Evolutionary conservation across 2,888 invertebrate species (phyloP), one percentile per base, ranked within the genome.

Genomic region (Ectemnius continuus): DNA sequence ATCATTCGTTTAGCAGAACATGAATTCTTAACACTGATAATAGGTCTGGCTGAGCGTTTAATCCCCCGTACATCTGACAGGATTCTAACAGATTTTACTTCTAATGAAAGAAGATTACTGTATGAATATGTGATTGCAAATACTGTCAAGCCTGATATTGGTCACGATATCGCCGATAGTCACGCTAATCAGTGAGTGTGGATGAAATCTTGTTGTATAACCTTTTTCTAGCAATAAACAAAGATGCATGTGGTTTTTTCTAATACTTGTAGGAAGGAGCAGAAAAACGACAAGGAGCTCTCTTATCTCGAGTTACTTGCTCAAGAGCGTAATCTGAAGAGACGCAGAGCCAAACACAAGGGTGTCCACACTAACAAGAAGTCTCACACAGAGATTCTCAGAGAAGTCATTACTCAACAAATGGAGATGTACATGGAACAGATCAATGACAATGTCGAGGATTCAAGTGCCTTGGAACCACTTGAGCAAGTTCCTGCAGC

Each of bases 41-140:
- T 86, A 91, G 91, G 91, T 84, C 75, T 70, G 73, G 84, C 80
- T 71, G 86, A 88, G 74, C 87, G 87, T 78, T 87, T 90, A 80
- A 85, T 91, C 81, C 91, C 91, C 69, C 87, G 88, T 79, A 91
- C 91, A 62, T 90, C 90, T 47, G 86, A 91, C 79, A 90, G 91
- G 73, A 85, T 90, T 71, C 76, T 87, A 61, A 84, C 88, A 77
- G 90, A 91, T 80, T 91, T 91, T 67, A 91, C 91, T 18, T 73
- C 79, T 8, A 91, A 91, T 48, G 91, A 91, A 73, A 88, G 89
- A 58, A 87, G 79, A 77, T 84, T 82, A 47, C 73, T 91, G 47
- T 91, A 91, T 75, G 89, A 91, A 18, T 89, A 90, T 76, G 88
- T 86, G 8, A 80, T 91, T 59, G 84, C 87, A 4, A 86, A 90